Evolutionary conservation across 1,140 invertebrate species (phyloP).

Genomic region (Oreohelix idahoensis): DNA sequence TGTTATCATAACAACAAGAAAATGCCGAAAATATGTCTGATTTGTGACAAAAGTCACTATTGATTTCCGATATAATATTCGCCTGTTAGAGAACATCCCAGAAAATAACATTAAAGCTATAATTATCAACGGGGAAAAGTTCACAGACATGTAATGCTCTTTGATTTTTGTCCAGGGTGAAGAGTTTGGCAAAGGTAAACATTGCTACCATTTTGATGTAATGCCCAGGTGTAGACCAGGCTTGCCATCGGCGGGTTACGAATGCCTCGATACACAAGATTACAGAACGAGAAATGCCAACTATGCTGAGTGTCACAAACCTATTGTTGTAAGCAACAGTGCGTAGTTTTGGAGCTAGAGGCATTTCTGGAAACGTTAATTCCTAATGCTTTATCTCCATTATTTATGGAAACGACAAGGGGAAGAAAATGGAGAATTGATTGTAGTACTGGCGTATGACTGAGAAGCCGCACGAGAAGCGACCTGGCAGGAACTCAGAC

Average conservation of each 20-base stretch:
- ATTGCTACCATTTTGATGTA: background rate
- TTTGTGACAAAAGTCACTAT: too few species aligned
- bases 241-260: background rate
- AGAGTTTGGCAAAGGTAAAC: background rate
- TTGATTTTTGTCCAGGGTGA: background rate
- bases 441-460: too few species aligned
- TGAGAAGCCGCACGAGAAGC: too few species aligned
- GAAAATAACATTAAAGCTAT: too few species aligned
- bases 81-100: too few species aligned
- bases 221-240: background rate
- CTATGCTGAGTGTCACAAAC: background rate
- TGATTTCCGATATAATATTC: too few species aligned
- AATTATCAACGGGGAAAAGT: too few species aligned
- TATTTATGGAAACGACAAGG: background rate
- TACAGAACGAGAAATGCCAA: background rate
- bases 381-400: background rate
- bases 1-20: too few species aligned
- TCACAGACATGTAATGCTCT: too few species aligned
- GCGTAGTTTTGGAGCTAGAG: background rate
- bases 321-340: background rate
- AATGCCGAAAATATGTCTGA: too few species aligned
- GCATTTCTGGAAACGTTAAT: background rate
- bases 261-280: background rate
- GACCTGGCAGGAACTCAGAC: too few species aligned
- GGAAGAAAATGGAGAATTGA: too few species aligned